Evolutionary conservation across 2,797 vertebrate genomes (phyloP).

Genomic region (Tauraco hartlaubi): DNA sequence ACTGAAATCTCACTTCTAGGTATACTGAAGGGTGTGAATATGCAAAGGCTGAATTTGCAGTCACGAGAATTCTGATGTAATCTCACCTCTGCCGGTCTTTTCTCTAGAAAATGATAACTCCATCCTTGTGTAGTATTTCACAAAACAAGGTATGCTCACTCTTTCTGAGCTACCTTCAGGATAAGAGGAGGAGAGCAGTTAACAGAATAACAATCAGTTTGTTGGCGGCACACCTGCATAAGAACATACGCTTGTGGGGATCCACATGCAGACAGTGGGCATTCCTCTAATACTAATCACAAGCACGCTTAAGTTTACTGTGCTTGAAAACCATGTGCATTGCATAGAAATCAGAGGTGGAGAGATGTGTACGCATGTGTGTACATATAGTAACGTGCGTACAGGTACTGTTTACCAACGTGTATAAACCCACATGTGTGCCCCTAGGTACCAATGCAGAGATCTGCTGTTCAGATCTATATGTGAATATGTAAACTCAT

Average conservation of each 20-base stretch:
- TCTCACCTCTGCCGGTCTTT: not conserved
- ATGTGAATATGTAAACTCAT: not conserved
- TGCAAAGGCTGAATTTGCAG: not conserved
- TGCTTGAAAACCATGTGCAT: not conserved
- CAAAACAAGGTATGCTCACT: not conserved
- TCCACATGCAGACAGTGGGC: not conserved
- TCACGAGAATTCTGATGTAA: not conserved
- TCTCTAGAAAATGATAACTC: not conserved
- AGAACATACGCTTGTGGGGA: not conserved
- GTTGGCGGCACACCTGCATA: not conserved
- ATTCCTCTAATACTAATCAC: not conserved
- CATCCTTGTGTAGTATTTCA: not conserved
- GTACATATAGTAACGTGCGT: fast-evolving
- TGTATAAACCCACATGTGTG: not conserved
- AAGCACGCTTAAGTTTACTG: not conserved
- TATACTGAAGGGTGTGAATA: not conserved
- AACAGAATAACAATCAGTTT: not conserved
- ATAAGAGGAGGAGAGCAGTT: not conserved
- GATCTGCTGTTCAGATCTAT: not conserved
- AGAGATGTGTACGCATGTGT: not conserved
- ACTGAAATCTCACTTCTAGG: not conserved
- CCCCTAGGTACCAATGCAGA: not conserved
- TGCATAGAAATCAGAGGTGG: not conserved
- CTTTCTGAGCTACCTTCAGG: not conserved
- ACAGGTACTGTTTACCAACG: not conserved